Percentiles rank a stretch among this genome's conserved stretches.
phyloP scores from a whole-genome alignment of 2,888 invertebrate species.

The Bombyx huttoni region DNA sequence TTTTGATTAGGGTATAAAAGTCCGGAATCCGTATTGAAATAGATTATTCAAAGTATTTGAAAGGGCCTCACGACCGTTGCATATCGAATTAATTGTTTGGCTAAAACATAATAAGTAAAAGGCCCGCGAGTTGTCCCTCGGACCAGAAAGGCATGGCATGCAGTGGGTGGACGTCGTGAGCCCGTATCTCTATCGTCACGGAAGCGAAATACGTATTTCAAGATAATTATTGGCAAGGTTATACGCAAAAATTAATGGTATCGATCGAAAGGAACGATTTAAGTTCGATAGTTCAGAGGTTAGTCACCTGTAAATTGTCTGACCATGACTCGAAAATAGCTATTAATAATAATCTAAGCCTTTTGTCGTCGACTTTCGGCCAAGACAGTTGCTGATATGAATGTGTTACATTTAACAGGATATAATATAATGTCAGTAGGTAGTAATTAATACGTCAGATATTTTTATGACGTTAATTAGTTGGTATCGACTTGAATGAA shows the following conservation, averaged over 20 bases:
- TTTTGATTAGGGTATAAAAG: not conserved
- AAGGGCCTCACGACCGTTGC: conserved; percentile 23
- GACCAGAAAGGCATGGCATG: conserved; percentile 19
- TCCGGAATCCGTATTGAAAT: not conserved
- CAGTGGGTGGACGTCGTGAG: conserved; percentile 22
- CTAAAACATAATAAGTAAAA: conserved; percentile 16
- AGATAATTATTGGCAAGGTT: conserved; percentile 32
- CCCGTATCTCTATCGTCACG: conserved; percentile 29
- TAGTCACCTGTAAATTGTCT: conserved; percentile 32
- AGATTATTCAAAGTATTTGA: conserved; percentile 24
- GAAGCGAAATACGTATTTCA: conserved; percentile 33
- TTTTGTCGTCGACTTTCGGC: conserved; percentile 24
- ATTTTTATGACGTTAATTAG: not conserved
- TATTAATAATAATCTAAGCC: conserved; percentile 29
- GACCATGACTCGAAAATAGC: conserved; percentile 24
- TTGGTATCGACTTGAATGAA: not conserved
- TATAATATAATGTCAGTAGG: not conserved
- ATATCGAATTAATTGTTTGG: conserved; percentile 15
- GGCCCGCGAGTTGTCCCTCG: conserved; percentile 14
- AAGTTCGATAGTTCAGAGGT: conserved; percentile 39
- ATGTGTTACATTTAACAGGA: conserved; percentile 1
- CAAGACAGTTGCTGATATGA: conserved; percentile 10
- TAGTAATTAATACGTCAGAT: not conserved
- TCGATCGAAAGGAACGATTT: conserved; percentile 35
- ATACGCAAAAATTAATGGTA: conserved; percentile 16